Conservation (phyloP, 2,888 invertebrate genomes). For the Xylota sylvarum region DNA sequence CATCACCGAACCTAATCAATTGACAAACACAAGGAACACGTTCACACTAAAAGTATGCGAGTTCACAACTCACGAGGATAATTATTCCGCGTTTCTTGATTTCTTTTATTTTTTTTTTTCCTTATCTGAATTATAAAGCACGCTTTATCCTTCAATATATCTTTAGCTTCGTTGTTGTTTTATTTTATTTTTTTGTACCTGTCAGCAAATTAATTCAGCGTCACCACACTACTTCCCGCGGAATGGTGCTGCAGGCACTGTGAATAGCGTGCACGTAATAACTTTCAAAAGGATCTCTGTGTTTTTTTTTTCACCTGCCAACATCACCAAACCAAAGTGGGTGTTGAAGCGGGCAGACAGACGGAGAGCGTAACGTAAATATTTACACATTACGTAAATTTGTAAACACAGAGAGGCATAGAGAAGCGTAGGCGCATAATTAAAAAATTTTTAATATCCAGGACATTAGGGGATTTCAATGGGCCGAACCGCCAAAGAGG, state of each 20-base stretch:
- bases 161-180: not conserved
- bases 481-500: constrained; percentile 7
- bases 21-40: constrained; percentile 12
- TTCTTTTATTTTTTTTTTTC: constrained; percentile 35
- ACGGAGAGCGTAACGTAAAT: constrained; percentile 42
- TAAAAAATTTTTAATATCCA: constrained; percentile 62
- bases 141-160: constrained; percentile 30
- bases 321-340: not conserved
- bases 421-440: constrained; percentile 63
- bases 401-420: constrained; percentile 32
- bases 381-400: constrained; percentile 65
- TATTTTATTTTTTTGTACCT: constrained; percentile 37
- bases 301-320: constrained; percentile 20
- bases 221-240: constrained; percentile 15
- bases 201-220: constrained; percentile 62
- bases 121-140: constrained; percentile 32
- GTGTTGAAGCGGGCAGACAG: not conserved
- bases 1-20: constrained; percentile 10
- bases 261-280: constrained; percentile 58
- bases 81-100: constrained; percentile 53
- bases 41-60: constrained; percentile 26
- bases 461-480: constrained; percentile 61
- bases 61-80: constrained; percentile 21
- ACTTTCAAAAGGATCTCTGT: constrained; percentile 57
- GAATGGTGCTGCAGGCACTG: constrained; percentile 6